phyloP scores from a whole-genome alignment of 1,140 invertebrate genomes.

The Grapholita molesta region DNA sequence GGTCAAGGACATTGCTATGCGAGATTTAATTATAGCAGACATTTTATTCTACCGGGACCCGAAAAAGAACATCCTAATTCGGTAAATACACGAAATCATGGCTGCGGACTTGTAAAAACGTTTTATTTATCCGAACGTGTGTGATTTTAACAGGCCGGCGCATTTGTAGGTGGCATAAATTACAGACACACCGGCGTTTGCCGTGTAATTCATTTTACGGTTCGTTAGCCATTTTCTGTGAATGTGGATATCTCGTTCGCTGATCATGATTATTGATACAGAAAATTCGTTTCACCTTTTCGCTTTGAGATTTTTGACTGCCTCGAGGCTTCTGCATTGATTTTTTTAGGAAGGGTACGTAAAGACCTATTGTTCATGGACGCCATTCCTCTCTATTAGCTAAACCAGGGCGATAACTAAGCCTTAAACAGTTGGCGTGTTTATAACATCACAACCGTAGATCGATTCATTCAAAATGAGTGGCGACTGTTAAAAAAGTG shows the following conservation, averaged over 20 bases:
- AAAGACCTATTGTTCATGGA: background rate
- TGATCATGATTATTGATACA: constrained; percentile 10
- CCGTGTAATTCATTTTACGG: constrained; percentile 38
- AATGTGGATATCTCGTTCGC: background rate
- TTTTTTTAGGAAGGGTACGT: background rate
- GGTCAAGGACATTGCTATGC: background rate
- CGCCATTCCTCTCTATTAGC: background rate
- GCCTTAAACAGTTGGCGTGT: background rate
- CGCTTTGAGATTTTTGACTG: constrained; percentile 4
- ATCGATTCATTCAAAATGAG: too few relatives aligned
- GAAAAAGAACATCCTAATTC: constrained; percentile 8
- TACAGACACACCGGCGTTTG: constrained; percentile 26
- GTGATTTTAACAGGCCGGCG: constrained; percentile 25
- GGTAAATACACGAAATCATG: constrained; percentile 10
- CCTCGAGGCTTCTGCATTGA: background rate
- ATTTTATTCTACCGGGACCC: background rate
- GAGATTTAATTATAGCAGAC: background rate
- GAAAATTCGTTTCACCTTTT: constrained; percentile 4
- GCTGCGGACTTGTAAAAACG: constrained; percentile 4
- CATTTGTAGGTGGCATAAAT: constrained; percentile 29
- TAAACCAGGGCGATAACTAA: background rate
- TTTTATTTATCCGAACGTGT: constrained; percentile 16
- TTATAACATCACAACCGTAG: too few relatives aligned
- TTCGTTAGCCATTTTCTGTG: constrained; percentile 32
- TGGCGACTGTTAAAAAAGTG: too few relatives aligned